Percentiles rank a stretch among this genome's conserved stretches.
phyloP scores from a whole-genome alignment of 2,113 vertebrate species.

The Microcebus lehilahytsara region DNA sequence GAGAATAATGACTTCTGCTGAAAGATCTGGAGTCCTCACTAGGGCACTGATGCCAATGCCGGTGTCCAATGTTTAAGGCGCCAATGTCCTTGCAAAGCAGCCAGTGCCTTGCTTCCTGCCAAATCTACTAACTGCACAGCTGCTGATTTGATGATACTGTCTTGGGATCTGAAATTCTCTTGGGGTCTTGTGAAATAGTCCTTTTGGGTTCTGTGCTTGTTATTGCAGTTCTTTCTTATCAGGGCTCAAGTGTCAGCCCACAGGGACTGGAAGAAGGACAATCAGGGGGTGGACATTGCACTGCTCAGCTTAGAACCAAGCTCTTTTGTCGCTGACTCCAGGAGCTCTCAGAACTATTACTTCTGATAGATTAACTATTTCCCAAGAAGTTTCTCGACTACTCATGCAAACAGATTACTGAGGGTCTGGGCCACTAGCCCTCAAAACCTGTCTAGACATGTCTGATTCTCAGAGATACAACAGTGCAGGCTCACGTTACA shows the following conservation, averaged over 20 bases:
- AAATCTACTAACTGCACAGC: not conserved
- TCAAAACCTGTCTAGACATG: not conserved
- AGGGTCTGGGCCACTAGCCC: not conserved
- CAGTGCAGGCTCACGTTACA: not conserved
- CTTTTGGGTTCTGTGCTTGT: not conserved
- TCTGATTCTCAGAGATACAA: not conserved
- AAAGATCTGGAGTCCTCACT: not conserved
- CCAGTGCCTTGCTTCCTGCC: slow-evolving; percentile 39
- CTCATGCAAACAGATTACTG: not conserved
- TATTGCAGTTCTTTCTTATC: not conserved
- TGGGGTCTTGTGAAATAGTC: not conserved
- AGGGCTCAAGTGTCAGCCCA: not conserved
- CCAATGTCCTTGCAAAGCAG: not conserved
- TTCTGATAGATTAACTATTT: not conserved
- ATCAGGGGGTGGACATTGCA: not conserved
- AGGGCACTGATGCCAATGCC: not conserved
- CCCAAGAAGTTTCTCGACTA: not conserved
- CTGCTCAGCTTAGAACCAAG: not conserved
- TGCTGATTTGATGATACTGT: not conserved
- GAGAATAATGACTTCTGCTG: not conserved
- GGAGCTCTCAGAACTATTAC: not conserved
- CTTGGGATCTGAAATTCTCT: not conserved
- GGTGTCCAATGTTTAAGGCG: not conserved
- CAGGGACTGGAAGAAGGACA: not conserved
- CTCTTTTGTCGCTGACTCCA: not conserved